Percentiles rank a stretch among this genome's conserved stretches.
phyloP scores from a whole-genome alignment of 2,113 vertebrate species.

The Galeopterus variegatus region DNA sequence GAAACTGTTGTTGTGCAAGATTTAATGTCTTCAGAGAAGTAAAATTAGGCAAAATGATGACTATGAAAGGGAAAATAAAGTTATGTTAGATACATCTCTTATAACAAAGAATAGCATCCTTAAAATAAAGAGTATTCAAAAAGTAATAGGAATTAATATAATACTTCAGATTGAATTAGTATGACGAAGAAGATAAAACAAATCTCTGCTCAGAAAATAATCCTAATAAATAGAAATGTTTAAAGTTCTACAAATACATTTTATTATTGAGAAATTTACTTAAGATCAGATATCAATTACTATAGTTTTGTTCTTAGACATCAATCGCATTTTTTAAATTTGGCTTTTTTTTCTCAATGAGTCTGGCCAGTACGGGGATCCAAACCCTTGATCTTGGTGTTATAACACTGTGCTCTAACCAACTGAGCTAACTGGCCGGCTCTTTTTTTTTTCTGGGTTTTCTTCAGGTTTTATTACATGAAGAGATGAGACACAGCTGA shows the following conservation, averaged over 20 bases:
- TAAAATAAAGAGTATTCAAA: neutral
- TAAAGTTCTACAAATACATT: slow-evolving; percentile 33
- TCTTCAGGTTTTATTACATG: slow-evolving; percentile 83
- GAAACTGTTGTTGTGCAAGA: neutral
- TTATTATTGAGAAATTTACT: slow-evolving; percentile 24
- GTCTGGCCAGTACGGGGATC: too few species aligned
- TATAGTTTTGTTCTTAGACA: neutral
- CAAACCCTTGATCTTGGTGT: too few species aligned
- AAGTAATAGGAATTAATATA: slow-evolving; percentile 33
- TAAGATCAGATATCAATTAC: neutral
- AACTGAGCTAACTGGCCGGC: too few species aligned
- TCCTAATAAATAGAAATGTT: slow-evolving; percentile 49
- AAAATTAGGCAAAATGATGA: slow-evolving; percentile 62
- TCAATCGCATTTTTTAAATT: slow-evolving; percentile 24
- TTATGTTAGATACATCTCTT: slow-evolving; percentile 27
- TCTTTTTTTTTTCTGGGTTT: slow-evolving; percentile 37
- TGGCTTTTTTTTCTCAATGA: neutral
- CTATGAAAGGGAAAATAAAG: slow-evolving; percentile 68
- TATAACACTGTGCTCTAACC: too few species aligned
- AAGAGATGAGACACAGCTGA: slow-evolving; percentile 62
- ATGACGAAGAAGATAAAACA: neutral
- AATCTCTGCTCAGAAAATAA: slow-evolving; percentile 48
- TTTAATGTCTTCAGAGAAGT: slow-evolving; percentile 77
- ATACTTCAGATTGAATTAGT: slow-evolving; percentile 15
- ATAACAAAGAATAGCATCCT: neutral